phyloP scores from a whole-genome alignment of 2,797 vertebrate species.

The Myotis findleyi region DNA sequence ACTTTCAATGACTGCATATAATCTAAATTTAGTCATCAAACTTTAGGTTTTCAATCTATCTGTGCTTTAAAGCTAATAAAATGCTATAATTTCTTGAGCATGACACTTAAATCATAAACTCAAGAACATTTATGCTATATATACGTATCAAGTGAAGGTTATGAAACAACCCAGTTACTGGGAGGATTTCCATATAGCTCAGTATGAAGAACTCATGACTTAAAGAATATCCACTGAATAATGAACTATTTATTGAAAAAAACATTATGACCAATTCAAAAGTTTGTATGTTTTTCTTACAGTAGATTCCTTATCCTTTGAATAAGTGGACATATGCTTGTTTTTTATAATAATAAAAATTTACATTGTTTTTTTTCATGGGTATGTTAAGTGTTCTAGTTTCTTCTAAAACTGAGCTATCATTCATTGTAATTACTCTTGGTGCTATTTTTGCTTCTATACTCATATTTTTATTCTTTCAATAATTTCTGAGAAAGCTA shows the following conservation, averaged over 20 bases:
- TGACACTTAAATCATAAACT: conserved; percentile 56
- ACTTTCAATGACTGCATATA: conserved; percentile 20
- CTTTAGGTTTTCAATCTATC: conserved; percentile 32
- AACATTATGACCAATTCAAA: neutral
- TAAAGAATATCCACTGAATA: neutral
- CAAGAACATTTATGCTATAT: neutral
- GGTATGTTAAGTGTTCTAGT: neutral
- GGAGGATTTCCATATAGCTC: neutral
- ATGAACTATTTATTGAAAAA: neutral
- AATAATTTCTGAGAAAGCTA: conserved; percentile 21
- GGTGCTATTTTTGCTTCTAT: conserved; percentile 47
- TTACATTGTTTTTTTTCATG: neutral
- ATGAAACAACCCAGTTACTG: neutral
- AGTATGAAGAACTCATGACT: neutral
- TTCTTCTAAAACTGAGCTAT: conserved; percentile 49
- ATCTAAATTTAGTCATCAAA: neutral
- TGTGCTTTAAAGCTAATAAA: conserved; percentile 59
- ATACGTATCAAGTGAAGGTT: neutral
- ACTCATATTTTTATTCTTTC: conserved; percentile 11
- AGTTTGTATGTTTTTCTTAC: neutral
- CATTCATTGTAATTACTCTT: neutral
- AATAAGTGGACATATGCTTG: neutral
- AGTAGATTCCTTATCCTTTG: neutral
- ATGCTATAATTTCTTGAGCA: conserved; percentile 46
- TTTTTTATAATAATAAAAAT: conserved; percentile 33